phyloP scores from a whole-genome alignment of 2,113 vertebrate species.

The Epinephelus fuscoguttatus region DNA sequence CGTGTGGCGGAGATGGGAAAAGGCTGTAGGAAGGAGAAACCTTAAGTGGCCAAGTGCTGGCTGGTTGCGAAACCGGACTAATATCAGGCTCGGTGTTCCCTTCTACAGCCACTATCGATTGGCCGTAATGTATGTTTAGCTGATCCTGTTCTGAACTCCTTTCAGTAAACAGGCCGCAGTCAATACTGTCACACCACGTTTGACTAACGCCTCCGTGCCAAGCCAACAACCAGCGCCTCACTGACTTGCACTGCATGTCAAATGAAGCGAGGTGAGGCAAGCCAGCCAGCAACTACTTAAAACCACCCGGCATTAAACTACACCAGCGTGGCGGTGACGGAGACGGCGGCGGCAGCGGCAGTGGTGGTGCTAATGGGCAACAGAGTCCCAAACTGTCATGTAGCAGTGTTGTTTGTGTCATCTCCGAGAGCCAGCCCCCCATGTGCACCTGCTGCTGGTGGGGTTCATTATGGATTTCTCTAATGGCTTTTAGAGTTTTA shows the following conservation, averaged over 20 bases:
- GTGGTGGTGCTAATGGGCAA: constrained; percentile 69
- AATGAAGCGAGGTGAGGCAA: constrained; percentile 39
- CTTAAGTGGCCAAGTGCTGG: constrained; percentile 58
- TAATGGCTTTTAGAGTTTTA: constrained; percentile 84
- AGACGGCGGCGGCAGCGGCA: constrained; percentile 5
- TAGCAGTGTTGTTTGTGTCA: constrained; percentile 74
- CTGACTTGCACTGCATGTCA: constrained; percentile 55
- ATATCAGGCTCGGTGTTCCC: constrained; percentile 79
- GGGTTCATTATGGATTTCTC: constrained; percentile 83
- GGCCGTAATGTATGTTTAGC: constrained; percentile 83
- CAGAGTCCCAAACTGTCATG: constrained; percentile 72
- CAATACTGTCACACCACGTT: constrained; percentile 77
- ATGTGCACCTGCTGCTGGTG: constrained; percentile 79
- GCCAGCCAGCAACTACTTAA: constrained; percentile 36
- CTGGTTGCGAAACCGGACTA: constrained; percentile 67
- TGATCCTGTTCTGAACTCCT: constrained; percentile 80
- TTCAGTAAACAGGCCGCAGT: constrained; percentile 79
- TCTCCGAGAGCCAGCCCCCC: constrained; percentile 68
- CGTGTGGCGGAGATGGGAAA: constrained; percentile 32
- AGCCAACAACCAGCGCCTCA: constrained; percentile 48
- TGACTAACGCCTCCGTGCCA: constrained; percentile 74
- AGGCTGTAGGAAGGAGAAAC: constrained; percentile 55
- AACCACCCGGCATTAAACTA: constrained; percentile 36
- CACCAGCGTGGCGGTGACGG: constrained; percentile 13
- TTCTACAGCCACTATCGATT: constrained; percentile 79